Base-by-base conservation (phyloP, 2,888 invertebrate genomes). In the Thumatha senex region DNA sequence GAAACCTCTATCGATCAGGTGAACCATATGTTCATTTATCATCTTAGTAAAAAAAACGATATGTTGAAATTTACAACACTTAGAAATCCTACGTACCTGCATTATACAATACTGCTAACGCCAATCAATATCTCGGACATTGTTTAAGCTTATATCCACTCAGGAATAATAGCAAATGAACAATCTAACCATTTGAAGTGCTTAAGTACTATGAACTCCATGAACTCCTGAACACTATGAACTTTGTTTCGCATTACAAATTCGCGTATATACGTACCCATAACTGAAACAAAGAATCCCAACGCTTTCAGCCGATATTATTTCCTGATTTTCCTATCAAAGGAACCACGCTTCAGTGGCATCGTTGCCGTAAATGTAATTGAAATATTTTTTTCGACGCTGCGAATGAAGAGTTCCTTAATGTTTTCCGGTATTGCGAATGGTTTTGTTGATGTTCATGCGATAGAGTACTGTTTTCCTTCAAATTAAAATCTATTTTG, bases 321-420 rank as follows among this genome's bases (percentile, higher is more conserved):
- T 35, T 45, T 48, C 39, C 10, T 35, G 31, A 45, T 45, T 13
- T 29, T 36, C 31, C 11, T 53, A 53, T 53, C 52, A 53, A 53
- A 53, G 48, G 52, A 53, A 53, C n/a, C 38, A 48, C 48, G 41
- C 48, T 53, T 48, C 52, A 40, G 38, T 38, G 35, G 29, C 9
- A 36, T 38, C 45, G 36, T 40, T 45, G 35, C 45, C 18, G 45
- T 41, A 41, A 52, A 53, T 41, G 38, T 48, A 40, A 53, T 53
- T 53, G 48, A 45, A 53, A 48, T 47, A 52, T 33, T 24, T 10
- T 30, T 40, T 35, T 40, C 45, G 18, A 30, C 24, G 34, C 40
- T 9, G 30, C 44, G 35, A 50, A 50, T 45, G 49, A 31, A 31
- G 44, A 30, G 14, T 44, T 40, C 35, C 45, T 40, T 45, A 45